Evolutionary conservation across 2,888 invertebrate species (phyloP).

Genomic region (Blastobasis adustella): DNA sequence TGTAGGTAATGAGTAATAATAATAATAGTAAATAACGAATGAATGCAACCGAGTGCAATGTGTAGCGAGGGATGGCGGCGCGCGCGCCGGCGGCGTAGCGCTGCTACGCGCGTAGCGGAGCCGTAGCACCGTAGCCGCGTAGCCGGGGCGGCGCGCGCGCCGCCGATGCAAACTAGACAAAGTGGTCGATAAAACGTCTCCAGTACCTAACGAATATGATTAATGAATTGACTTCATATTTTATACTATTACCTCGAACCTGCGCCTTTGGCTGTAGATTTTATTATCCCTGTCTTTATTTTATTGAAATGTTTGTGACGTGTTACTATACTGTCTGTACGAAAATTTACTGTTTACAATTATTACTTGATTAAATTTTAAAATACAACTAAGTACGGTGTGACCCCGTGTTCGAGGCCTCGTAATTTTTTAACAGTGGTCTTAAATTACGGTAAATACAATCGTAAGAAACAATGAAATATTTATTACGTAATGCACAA

Average conservation of each 20-base stretch:
- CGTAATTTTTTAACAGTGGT: conserved; percentile 62
- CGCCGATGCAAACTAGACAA: conserved; percentile 50
- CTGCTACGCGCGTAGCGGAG: conserved; percentile 13
- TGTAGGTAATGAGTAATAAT: conserved; percentile 71
- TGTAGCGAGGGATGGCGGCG: conserved; percentile 41
- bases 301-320: conserved; percentile 64
- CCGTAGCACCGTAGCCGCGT: conserved; percentile 4
- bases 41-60: conserved; percentile 64
- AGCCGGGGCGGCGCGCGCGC: conserved; percentile 19
- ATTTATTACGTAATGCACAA: conserved; percentile 73
- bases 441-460: conserved; percentile 71
- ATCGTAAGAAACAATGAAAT: conserved; percentile 73
- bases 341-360: conserved; percentile 50
- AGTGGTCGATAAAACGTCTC: conserved; percentile 58
- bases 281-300: conserved; percentile 69
- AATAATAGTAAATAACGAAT: conserved; percentile 69
- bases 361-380: conserved; percentile 63
- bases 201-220: conserved; percentile 71
- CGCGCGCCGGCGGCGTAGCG: conserved; percentile 26
- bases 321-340: conserved; percentile 53
- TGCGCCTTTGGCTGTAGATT: conserved; percentile 67
- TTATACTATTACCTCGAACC: conserved; percentile 71
- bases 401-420: conserved; percentile 56
- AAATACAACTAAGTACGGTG: conserved; percentile 68
- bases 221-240: conserved; percentile 73